Evolutionary conservation across 2,888 invertebrate genomes (phyloP).

Genomic region (Mystacides longicornis): DNA sequence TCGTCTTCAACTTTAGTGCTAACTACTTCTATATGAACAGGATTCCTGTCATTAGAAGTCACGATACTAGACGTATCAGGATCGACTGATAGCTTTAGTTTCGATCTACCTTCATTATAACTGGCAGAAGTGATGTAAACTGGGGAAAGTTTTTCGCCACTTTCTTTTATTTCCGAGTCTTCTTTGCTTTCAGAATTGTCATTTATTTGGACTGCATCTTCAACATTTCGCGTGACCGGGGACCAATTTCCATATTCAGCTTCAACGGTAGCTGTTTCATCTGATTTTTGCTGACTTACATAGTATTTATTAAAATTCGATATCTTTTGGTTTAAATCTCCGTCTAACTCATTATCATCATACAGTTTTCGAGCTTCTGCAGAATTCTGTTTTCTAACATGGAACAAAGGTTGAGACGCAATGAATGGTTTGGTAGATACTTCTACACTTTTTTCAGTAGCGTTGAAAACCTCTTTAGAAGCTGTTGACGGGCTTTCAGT

Average conservation of each 20-base stretch:
- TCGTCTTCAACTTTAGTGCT: constrained; percentile 46
- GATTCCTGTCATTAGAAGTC: constrained; percentile 49
- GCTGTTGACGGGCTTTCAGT: constrained; percentile 31
- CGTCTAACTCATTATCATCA: constrained; percentile 27
- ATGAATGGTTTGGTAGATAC: constrained; percentile 40
- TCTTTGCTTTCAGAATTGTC: constrained; percentile 32
- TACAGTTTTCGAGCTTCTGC: constrained; percentile 44
- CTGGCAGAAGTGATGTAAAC: constrained; percentile 46
- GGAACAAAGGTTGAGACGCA: constrained; percentile 20
- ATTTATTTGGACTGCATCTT: constrained; percentile 43
- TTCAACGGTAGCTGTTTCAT: constrained; percentile 35
- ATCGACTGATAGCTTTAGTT: constrained; percentile 37
- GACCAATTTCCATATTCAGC: constrained; percentile 50
- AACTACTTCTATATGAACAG: constrained; percentile 47
- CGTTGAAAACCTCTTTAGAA: constrained; percentile 22
- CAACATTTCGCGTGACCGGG: constrained; percentile 34
- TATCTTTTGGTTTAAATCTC: constrained; percentile 35
- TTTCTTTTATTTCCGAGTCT: constrained; percentile 38
- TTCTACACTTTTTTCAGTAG: constrained; percentile 34
- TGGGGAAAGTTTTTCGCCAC: constrained; percentile 37
- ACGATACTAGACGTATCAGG: constrained; percentile 47
- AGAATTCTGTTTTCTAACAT: background rate
- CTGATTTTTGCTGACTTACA: constrained; percentile 40
- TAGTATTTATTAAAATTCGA: constrained; percentile 45
- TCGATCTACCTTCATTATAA: constrained; percentile 40